Evolutionary conservation across 1,140 invertebrate species (phyloP), one percentile per base, ranked within the genome.

Genomic region (Acyrthosiphon pisum): DNA sequence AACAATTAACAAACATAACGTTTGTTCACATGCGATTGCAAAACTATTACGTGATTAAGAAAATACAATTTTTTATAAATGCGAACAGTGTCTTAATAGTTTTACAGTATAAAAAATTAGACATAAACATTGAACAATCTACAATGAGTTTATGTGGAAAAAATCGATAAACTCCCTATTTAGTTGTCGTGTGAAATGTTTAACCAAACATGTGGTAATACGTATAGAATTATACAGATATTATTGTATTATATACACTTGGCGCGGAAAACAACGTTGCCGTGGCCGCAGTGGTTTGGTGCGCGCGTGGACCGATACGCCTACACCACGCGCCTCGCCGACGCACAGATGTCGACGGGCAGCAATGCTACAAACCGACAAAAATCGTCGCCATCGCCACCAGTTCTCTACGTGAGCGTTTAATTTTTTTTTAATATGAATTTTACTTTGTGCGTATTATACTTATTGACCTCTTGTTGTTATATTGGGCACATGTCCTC

Each of bases 311-410:
- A 86, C 81, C 35, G 81, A 83, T 93, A 93, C 91, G 81, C 81
- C 91, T 56, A 86, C 81, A 50, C 46, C 46, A 83, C n/a, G 90
- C 41, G 76, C 14, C 1, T 84, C 76, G 81, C 91, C 91, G 50
- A 93, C 91, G 91, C 91, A 84, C 91, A 60, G 44, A 93, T 93
- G 91, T 86, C 81, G n/a, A 35, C 81, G 11, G 6, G 41, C 35
- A 23, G 37, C 56, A n/a, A 60, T 8, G 53, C 37, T 68, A 60
- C 37, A 23, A 56, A 56, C 26, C 50, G 37, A 90, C 50, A 41
- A 37, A 90, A 90, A 68, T 90, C 23, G 35, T 60, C 50, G 88
- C 30, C 22, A 53, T 53, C 46, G 14, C 50, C 50, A 22, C 35
- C 50, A 60, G 35, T 37, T 56, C 18, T 48, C 23, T 14, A 41